These are phyloP conservation scores for Sitodiplosis mosellana DNA, from an alignment of 1,140 invertebrate genomes.

Conservation along the genomic window DNA sequence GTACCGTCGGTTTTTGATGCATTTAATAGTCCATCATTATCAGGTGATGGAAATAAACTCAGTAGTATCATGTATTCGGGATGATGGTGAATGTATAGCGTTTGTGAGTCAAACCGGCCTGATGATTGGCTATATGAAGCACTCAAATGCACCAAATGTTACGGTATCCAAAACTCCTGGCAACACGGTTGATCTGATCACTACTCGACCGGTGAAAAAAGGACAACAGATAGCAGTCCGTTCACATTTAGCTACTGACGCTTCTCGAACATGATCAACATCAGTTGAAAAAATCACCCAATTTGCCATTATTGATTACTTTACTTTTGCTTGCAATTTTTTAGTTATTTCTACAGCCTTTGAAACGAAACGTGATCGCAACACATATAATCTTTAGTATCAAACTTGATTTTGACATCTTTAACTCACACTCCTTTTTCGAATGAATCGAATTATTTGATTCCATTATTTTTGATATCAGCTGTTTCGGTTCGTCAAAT, in stretches of 20 bases:
- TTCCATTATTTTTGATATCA: too few relatives aligned
- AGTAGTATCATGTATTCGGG: constrained; percentile 23
- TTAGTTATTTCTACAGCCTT: too few relatives aligned
- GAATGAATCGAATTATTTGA: too few relatives aligned
- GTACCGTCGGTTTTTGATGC: constrained; percentile 29
- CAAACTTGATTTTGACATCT: too few relatives aligned
- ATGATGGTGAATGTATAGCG: constrained; percentile 25
- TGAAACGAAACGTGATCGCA: too few relatives aligned
- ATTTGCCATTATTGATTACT: too few relatives aligned
- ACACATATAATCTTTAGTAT: too few relatives aligned
- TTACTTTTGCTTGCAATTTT: too few relatives aligned
- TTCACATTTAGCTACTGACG: not conserved
- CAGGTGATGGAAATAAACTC: constrained; percentile 66
- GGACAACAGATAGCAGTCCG: constrained; percentile 32
- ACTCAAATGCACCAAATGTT: constrained; percentile 78
- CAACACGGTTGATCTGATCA: constrained; percentile 32
- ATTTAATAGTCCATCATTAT: constrained; percentile 49
- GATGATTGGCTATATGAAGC: constrained; percentile 42
- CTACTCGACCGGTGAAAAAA: constrained; percentile 41
- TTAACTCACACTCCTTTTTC: too few relatives aligned
- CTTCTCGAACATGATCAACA: not conserved
- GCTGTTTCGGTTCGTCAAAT: too few relatives aligned
- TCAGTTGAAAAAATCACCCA: too few relatives aligned
- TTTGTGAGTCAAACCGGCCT: not conserved
- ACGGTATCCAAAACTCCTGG: constrained; percentile 36